Conservation (phyloP, 64 coral and sea anemone species). For the Platygyra sinensis region DNA sequence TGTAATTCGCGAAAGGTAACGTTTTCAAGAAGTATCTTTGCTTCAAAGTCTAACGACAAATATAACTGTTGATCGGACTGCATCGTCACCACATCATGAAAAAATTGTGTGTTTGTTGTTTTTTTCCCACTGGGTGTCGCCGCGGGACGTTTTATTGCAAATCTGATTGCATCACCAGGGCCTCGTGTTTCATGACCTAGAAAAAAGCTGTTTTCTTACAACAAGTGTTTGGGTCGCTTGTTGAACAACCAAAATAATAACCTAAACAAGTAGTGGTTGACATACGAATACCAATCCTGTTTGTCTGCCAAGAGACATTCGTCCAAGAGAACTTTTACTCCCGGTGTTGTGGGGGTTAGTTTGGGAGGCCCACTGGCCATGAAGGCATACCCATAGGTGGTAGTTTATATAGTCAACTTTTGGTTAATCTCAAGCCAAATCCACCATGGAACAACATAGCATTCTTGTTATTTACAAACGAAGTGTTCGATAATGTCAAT, state of each 20-base stretch:
- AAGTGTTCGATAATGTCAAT: too few relatives aligned
- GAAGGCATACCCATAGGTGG: constrained; percentile 10
- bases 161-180: constrained; percentile 5
- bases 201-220: neutral
- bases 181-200: constrained; percentile 2
- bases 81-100: neutral
- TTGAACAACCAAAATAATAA: neutral
- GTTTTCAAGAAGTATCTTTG: neutral
- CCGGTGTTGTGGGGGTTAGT: neutral
- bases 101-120: neutral
- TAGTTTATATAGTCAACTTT: neutral
- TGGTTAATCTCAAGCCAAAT: neutral
- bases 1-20: constrained; percentile 1
- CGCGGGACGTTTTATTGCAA: too few relatives aligned
- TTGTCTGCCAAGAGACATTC: neutral
- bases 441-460: neutral
- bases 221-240: neutral
- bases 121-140: too few relatives aligned
- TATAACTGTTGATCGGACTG: neutral
- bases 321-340: neutral
- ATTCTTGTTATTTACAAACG: too few relatives aligned
- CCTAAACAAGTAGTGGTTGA: neutral
- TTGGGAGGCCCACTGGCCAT: neutral
- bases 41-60: neutral
- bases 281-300: neutral